Conservation (phyloP, 2,113 vertebrate species). For the Rhinolophus sinicus region DNA sequence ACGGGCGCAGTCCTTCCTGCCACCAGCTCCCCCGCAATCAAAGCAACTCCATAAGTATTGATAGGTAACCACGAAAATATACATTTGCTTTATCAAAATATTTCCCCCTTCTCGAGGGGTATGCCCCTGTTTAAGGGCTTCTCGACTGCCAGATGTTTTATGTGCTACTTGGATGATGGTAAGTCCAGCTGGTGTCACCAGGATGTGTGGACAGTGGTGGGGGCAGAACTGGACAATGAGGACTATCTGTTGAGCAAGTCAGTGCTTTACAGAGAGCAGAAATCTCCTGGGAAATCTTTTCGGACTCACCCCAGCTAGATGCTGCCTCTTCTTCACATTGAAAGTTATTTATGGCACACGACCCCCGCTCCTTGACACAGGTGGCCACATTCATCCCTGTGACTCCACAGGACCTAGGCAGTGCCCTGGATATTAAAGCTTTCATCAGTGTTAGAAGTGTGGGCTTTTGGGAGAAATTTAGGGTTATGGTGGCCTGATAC, state of each 20-base stretch:
- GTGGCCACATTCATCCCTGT: neutral
- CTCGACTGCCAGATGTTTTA: slow-evolving; percentile 64
- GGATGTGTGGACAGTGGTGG: neutral
- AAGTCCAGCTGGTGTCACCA: slow-evolving; percentile 53
- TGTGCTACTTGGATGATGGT: neutral
- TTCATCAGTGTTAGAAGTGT: neutral
- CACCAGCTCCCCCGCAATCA: slow-evolving; percentile 62
- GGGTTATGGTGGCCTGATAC: neutral
- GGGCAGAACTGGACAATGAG: neutral
- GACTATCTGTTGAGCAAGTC: neutral
- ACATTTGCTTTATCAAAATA: slow-evolving; percentile 32
- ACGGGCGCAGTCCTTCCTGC: slow-evolving; percentile 37
- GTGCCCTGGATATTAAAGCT: neutral
- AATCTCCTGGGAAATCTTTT: neutral
- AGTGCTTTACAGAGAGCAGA: neutral
- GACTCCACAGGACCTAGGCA: neutral
- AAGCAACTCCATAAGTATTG: slow-evolving; percentile 66
- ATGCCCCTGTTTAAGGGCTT: neutral
- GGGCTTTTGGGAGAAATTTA: too few relatives aligned
- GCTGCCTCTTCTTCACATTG: neutral
- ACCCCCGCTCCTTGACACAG: neutral
- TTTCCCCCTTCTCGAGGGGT: neutral
- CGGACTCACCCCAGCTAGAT: neutral
- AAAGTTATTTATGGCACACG: neutral
- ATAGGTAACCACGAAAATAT: slow-evolving; percentile 72